phyloP scores from a whole-genome alignment of 2,113 vertebrate genomes.

The Lethenteron reissneri region DNA sequence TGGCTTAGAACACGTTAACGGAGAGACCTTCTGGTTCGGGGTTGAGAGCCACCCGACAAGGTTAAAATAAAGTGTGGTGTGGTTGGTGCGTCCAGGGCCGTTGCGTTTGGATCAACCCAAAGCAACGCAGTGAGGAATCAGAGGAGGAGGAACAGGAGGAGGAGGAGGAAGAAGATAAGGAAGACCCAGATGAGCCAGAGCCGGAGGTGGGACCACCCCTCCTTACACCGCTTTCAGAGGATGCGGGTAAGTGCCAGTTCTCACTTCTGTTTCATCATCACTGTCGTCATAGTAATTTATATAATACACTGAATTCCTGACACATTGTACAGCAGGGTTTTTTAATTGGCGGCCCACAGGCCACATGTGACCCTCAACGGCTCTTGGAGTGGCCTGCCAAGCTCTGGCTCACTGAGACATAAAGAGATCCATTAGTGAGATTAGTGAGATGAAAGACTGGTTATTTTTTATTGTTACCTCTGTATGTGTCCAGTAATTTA shows the following conservation, averaged over 20 bases:
- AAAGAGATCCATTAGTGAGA: too few species aligned
- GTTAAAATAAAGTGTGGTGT: too few species aligned
- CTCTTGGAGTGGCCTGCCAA: background rate
- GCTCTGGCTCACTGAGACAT: too few species aligned
- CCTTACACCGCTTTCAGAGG: constrained; percentile 60
- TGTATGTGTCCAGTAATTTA: too few species aligned
- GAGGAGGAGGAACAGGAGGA: constrained; percentile 29
- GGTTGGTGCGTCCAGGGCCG: constrained; percentile 34
- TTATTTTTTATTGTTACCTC: too few species aligned
- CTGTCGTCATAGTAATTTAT: background rate
- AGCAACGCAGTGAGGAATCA: constrained; percentile 28
- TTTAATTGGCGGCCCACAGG: background rate
- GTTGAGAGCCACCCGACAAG: too few species aligned
- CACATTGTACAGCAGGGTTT: background rate
- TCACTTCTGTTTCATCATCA: background rate
- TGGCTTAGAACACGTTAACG: too few species aligned
- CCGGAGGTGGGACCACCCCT: constrained; percentile 60
- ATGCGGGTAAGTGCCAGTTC: constrained; percentile 35
- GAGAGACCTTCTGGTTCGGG: too few species aligned
- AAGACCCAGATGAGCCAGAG: constrained; percentile 33
- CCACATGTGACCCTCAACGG: background rate
- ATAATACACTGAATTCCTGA: background rate
- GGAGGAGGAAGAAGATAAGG: constrained; percentile 36
- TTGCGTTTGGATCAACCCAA: constrained; percentile 54
- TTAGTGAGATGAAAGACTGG: too few species aligned